Percentiles rank a stretch among this genome's conserved stretches.
Conservation (phyloP, 2,888 invertebrate species). For the Phyto melanocephala region DNA sequence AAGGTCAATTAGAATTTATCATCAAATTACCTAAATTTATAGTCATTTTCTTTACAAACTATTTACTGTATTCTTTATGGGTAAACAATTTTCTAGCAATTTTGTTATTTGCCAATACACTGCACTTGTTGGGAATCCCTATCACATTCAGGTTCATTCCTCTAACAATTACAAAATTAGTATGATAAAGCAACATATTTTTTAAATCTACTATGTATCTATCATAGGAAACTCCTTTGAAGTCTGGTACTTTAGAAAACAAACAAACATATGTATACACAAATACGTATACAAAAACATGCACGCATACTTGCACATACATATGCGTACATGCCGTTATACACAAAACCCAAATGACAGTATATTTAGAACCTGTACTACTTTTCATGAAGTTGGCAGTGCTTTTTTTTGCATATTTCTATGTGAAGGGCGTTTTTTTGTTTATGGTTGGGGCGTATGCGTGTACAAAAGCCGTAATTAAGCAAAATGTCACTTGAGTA, state of each 20-base stretch:
- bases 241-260: not conserved
- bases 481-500: slow-evolving; percentile 60
- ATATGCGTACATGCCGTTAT: not conserved
- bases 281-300: too few relatives aligned
- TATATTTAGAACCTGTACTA: not conserved
- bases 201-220: slow-evolving; percentile 45
- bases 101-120: too few relatives aligned
- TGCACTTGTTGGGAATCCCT: too few relatives aligned
- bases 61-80: too few relatives aligned
- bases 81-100: too few relatives aligned
- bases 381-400: not conserved
- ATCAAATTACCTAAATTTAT: too few relatives aligned
- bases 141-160: not conserved
- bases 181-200: not conserved
- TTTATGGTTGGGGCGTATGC: slow-evolving; percentile 57
- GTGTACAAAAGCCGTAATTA: slow-evolving; percentile 59
- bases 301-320: not conserved
- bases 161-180: not conserved
- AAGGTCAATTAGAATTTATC: too few relatives aligned
- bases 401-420: not conserved
- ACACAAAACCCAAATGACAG: too few relatives aligned
- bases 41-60: too few relatives aligned
- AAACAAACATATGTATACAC: not conserved
- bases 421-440: slow-evolving; percentile 20
- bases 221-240: slow-evolving; percentile 42